A percentile compares a stretch with the other conserved stretches of the same genome.
Conservation (phyloP, 1,140 invertebrate genomes). For the Oncopodura yosiiana region DNA sequence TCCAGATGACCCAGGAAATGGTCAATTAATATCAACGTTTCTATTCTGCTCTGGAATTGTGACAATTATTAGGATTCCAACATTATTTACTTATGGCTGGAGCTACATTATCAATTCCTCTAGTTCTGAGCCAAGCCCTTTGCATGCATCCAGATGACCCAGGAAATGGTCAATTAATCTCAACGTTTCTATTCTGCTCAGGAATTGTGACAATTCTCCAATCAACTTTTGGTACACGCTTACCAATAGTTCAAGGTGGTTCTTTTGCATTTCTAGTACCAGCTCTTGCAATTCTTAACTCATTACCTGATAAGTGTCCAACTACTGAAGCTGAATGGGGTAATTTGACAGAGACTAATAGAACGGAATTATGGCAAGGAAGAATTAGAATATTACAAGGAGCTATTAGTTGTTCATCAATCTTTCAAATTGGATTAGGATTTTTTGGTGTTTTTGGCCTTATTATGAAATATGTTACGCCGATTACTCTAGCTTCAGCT, state of each 20-base stretch:
- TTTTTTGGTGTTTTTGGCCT: slow-evolving; percentile 55
- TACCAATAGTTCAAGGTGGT: slow-evolving; percentile 47
- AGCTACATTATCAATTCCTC: slow-evolving; percentile 71
- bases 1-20: slow-evolving; percentile 61
- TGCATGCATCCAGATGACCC: slow-evolving; percentile 59
- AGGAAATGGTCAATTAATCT: neutral
- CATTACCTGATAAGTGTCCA: slow-evolving; percentile 71
- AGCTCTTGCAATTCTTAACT: slow-evolving; percentile 66
- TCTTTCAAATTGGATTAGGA: slow-evolving; percentile 37
- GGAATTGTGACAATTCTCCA: slow-evolving; percentile 70
- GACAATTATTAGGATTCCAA: too few species aligned
- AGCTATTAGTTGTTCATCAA: slow-evolving; percentile 43
- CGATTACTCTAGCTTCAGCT: slow-evolving; percentile 66
- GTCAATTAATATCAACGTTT: too few species aligned
- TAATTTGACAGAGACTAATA: neutral
- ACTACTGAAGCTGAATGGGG: slow-evolving; percentile 20
- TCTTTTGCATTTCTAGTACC: slow-evolving; percentile 46
- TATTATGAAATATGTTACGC: slow-evolving; percentile 62
- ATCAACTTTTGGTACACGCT: slow-evolving; percentile 53
- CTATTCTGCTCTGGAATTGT: too few species aligned
- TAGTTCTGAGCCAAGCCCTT: slow-evolving; percentile 65
- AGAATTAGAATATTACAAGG: slow-evolving; percentile 46
- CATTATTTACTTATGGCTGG: slow-evolving; percentile 82
- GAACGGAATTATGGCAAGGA: slow-evolving; percentile 38
- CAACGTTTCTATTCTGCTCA: slow-evolving; percentile 54